Evolutionary conservation across 2,888 invertebrate genomes (phyloP), one percentile per base, ranked within the genome.

Genomic region (Anticlea derivata): DNA sequence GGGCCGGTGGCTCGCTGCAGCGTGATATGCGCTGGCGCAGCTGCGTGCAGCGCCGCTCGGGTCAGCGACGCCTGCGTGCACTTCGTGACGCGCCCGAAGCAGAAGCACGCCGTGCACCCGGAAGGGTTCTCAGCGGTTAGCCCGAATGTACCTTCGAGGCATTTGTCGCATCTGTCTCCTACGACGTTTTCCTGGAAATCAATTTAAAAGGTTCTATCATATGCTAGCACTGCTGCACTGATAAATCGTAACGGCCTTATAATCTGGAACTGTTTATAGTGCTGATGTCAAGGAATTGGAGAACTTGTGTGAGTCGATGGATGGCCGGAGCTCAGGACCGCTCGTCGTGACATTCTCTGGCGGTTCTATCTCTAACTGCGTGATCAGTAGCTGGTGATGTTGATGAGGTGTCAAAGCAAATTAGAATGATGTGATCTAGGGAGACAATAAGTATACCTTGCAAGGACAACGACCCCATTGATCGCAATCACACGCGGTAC

Each of bases 41-140:
- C 86, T 54, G 93, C 91, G 68, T 94, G 92, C 29, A 96, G 93
- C 77, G 96, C 95, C 6, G 95, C 95, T 94, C 98, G 96, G 0
- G 95, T 94, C 53, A 96, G 93, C 17, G 93, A 92, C 0, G 97
- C 96, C 80, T 97, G 96, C 24, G 92, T 88, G 80, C 99, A 99
- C 44, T 92, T 92, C 2, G 93, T 91, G 38, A 96, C 95, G 68
- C 97, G 92, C 0, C 96, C 97, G 84, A 99, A 99, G 87, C 99
- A 99, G 92, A 98, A 99, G 82, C 99, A 99, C 51, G 95, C 94
- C 0, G 97, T 97, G 80, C 99, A 99, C 5, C 99, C 99, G 44
- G 93, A 93, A 0, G 95, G 94, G 80, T 96, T 97, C 33, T 93
- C 92, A 0, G 83, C 83, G 0, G 96, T 93, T 13, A 99, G 84